phyloP scores from a whole-genome alignment of 2,797 vertebrate genomes.

The Spea hammondii region DNA sequence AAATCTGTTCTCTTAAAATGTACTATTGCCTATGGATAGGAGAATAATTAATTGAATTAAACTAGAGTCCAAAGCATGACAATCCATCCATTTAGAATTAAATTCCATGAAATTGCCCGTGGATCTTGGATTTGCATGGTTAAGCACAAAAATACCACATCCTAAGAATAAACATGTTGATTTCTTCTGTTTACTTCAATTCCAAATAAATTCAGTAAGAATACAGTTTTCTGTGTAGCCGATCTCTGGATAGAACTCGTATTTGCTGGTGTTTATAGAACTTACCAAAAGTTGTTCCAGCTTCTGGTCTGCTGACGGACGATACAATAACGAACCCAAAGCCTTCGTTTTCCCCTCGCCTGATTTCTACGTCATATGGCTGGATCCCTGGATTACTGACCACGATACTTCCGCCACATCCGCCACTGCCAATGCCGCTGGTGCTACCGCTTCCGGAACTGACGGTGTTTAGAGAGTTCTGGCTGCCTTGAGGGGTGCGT shows the following conservation, averaged over 20 bases:
- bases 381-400: conserved; percentile 71
- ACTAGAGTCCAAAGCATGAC: conserved; percentile 43
- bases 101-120: conserved; percentile 21
- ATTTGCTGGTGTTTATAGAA: background rate
- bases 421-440: conserved; percentile 90
- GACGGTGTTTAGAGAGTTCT: conserved; percentile 95
- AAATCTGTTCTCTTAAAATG: no score
- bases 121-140: no score
- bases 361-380: conserved; percentile 95
- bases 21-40: no score
- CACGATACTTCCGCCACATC: conserved; percentile 73
- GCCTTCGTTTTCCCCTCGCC: conserved; percentile 90
- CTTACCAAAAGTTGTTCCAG: conserved; percentile 96
- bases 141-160: no score
- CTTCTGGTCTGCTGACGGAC: conserved; percentile 91
- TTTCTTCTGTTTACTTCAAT: no score
- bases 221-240: no score
- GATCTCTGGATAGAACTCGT: no score
- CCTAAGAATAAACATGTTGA: no score
- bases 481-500: conserved; percentile 92
- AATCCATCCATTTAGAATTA: conserved; percentile 26
- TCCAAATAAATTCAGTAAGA: no score
- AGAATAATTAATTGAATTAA: conserved; percentile 23
- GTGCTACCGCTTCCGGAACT: conserved; percentile 96
- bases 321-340: conserved; percentile 98